Evolutionary conservation across 2,113 vertebrate species (phyloP).

Genomic region (Zosterops lateralis): DNA sequence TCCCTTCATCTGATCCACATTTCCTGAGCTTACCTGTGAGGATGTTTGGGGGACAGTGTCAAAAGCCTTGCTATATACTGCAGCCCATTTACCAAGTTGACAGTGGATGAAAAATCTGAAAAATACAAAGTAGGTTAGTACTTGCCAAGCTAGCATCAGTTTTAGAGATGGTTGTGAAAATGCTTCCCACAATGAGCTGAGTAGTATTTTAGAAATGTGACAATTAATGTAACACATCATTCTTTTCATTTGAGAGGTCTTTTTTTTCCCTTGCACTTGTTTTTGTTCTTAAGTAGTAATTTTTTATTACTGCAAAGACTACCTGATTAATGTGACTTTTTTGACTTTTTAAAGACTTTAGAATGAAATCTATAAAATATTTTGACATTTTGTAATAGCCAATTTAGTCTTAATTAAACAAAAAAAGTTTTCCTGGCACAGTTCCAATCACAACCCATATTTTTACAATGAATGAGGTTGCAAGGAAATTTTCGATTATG

Average conservation of each 20-base stretch:
- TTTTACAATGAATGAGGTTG: neutral
- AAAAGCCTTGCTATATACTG: neutral
- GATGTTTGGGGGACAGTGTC: neutral
- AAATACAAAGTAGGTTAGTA: neutral
- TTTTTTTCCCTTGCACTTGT: neutral
- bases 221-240: neutral
- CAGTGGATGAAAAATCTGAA: neutral
- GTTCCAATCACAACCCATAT: fast-evolving
- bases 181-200: neutral
- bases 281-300: neutral
- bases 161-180: neutral
- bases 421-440: neutral
- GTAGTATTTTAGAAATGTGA: neutral
- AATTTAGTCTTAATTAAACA: neutral
- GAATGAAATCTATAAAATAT: neutral
- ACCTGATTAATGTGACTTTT: neutral
- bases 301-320: neutral
- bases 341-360: neutral
- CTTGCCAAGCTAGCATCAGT: neutral
- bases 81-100: neutral
- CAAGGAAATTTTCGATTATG: neutral
- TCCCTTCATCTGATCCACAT: neutral
- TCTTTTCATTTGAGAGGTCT: neutral
- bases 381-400: neutral
- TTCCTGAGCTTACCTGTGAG: neutral